Percentiles rank a stretch among this genome's conserved stretches.
Evolutionary conservation across 2,113 vertebrate species (phyloP).

Genomic region (Psittacus erithacus): DNA sequence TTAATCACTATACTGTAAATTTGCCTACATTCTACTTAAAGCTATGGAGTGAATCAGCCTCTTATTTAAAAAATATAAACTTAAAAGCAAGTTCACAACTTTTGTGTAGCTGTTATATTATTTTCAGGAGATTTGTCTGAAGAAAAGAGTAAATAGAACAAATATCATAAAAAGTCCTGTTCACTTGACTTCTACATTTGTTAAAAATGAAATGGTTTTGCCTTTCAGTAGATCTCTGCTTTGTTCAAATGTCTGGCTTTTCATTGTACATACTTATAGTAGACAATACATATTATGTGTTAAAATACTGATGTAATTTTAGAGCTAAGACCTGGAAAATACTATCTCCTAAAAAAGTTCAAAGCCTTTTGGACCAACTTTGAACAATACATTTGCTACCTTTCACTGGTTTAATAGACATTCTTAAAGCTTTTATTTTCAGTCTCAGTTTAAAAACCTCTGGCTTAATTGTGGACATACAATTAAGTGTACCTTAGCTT

Average conservation of each 20-base stretch:
- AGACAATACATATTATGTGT: neutral
- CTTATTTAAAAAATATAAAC: neutral
- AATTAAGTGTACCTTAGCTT: neutral
- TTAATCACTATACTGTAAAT: neutral
- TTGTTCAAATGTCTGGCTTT: neutral
- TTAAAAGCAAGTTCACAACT: neutral
- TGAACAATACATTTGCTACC: neutral
- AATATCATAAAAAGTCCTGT: neutral
- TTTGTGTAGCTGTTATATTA: neutral
- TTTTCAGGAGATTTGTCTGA: neutral
- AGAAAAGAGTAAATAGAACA: neutral
- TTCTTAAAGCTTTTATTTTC: neutral
- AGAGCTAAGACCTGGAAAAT: neutral
- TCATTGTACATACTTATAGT: neutral
- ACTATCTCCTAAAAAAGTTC: neutral
- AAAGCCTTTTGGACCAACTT: neutral
- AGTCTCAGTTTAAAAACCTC: neutral
- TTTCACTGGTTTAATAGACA: neutral
- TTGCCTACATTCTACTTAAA: neutral
- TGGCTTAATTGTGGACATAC: neutral
- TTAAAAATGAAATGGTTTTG: neutral
- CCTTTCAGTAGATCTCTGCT: neutral
- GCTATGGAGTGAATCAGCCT: neutral
- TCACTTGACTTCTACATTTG: neutral
- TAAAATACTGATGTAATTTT: neutral